phyloP scores from a whole-genome alignment of 2,113 vertebrate genomes.

The Arothron firmamentum region DNA sequence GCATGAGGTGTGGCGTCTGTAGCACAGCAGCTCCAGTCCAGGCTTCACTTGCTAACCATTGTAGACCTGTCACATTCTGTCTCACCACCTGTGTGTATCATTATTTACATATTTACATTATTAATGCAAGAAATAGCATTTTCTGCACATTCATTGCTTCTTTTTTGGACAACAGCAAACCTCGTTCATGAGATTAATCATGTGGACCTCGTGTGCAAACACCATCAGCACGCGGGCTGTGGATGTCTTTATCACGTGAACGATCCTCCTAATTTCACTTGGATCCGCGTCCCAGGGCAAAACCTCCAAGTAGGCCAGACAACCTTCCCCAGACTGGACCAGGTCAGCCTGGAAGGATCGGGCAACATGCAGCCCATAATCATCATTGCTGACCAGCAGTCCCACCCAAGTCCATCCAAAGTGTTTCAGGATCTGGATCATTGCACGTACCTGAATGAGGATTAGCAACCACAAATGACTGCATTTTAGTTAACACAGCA shows the following conservation, averaged over 20 bases:
- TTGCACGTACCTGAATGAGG: conserved; percentile 7
- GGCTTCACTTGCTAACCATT: conserved; percentile 69
- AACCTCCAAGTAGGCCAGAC: conserved; percentile 59
- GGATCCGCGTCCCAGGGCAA: conserved; percentile 50
- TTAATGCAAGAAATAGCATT: background rate
- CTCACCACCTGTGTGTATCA: too few relatives aligned
- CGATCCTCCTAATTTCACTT: conserved; percentile 37
- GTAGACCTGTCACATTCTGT: too few relatives aligned
- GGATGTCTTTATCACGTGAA: conserved; percentile 31
- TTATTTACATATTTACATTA: too few relatives aligned
- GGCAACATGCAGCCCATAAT: too few relatives aligned
- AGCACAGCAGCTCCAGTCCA: conserved; percentile 43
- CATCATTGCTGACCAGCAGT: too few relatives aligned
- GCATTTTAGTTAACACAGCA: too few relatives aligned
- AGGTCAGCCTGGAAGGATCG: conserved; percentile 54
- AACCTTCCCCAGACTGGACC: conserved; percentile 36
- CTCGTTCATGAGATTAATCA: conserved; percentile 54
- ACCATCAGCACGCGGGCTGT: conserved; percentile 23
- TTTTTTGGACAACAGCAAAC: background rate
- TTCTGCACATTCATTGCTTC: background rate
- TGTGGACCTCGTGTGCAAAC: conserved; percentile 33
- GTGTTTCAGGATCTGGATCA: conserved; percentile 28
- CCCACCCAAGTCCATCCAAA: conserved; percentile 64
- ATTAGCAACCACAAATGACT: too few relatives aligned
- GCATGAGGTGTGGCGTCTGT: conserved; percentile 41